Evolutionary conservation across 2,797 vertebrate genomes (phyloP).

Genomic region (Cyclopterus lumpus): DNA sequence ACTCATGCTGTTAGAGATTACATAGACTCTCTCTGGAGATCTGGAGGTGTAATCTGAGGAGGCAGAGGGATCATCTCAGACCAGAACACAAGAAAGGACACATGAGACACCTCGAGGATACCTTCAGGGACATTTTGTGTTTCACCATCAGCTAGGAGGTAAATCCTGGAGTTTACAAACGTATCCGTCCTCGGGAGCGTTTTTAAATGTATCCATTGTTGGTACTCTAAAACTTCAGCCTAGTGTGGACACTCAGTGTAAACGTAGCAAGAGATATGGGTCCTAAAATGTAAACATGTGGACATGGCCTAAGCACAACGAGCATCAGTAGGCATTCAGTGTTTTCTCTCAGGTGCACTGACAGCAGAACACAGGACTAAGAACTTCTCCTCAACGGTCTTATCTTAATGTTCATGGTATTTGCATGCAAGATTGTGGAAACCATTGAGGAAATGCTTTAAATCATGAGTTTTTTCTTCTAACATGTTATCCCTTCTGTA

Average conservation of each 20-base stretch:
- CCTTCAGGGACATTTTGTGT: conserved; percentile 13
- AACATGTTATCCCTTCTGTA: neutral
- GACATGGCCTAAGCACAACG: neutral
- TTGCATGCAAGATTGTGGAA: neutral
- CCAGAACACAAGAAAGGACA: conserved; percentile 19
- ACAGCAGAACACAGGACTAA: neutral
- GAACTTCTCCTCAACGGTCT: neutral
- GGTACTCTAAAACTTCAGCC: too few relatives aligned
- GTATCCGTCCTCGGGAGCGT: too few relatives aligned
- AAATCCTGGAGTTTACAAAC: too few relatives aligned
- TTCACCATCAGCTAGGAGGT: conserved; percentile 5
- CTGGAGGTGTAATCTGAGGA: conserved; percentile 38
- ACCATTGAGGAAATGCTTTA: neutral
- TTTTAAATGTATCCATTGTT: too few relatives aligned
- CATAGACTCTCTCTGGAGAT: conserved; percentile 34
- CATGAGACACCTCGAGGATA: conserved; percentile 19
- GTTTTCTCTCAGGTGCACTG: neutral
- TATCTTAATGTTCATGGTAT: neutral
- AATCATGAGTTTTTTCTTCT: too few relatives aligned
- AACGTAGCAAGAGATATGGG: too few relatives aligned
- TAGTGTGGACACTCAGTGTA: too few relatives aligned
- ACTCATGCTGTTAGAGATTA: conserved; percentile 47
- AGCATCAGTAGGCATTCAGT: neutral
- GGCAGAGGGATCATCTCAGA: conserved; percentile 19
- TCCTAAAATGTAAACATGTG: too few relatives aligned